A percentile compares a stretch with the other conserved stretches of the same genome.
phyloP scores from a whole-genome alignment of 2,797 vertebrate genomes.

The Anniella stebbinsi region DNA sequence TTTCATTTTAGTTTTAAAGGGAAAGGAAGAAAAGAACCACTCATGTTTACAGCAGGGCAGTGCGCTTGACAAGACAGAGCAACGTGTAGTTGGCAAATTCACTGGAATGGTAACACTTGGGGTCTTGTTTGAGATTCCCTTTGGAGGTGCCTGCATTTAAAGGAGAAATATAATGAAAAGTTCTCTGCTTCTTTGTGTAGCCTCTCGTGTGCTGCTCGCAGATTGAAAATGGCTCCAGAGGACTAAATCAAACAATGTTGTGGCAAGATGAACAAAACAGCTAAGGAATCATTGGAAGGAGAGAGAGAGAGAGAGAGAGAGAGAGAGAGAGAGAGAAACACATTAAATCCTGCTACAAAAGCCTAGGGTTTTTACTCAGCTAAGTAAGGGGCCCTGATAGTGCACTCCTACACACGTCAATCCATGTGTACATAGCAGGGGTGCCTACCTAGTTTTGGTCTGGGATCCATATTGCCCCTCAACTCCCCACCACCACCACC shows the following conservation, averaged over 20 bases:
- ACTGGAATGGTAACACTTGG: slow-evolving; percentile 7
- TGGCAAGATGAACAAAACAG: slow-evolving; percentile 7
- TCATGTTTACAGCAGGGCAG: slow-evolving; percentile 54
- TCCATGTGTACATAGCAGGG: neutral
- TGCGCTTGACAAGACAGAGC: slow-evolving; percentile 49
- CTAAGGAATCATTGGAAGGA: slow-evolving; percentile 27
- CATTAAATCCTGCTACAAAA: slow-evolving; percentile 21
- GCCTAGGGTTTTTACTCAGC: neutral
- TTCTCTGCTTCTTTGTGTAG: slow-evolving; percentile 13
- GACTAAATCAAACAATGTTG: slow-evolving; percentile 41
- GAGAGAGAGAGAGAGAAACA: slow-evolving; percentile 21
- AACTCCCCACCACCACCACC: no score
- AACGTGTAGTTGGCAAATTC: slow-evolving; percentile 27
- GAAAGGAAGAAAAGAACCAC: slow-evolving; percentile 36
- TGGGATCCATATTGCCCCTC: no score
- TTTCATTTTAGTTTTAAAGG: no score
- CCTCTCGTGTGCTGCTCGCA: neutral
- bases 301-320: neutral
- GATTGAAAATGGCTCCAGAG: slow-evolving; percentile 44
- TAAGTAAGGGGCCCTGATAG: neutral
- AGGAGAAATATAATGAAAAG: slow-evolving; percentile 27
- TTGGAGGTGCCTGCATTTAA: slow-evolving; percentile 5
- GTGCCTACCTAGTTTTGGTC: no score
- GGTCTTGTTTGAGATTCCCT: slow-evolving; percentile 16
- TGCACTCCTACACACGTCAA: neutral